Evolutionary conservation across 2,113 vertebrate species (phyloP).

Genomic region (Barbus barbus): DNA sequence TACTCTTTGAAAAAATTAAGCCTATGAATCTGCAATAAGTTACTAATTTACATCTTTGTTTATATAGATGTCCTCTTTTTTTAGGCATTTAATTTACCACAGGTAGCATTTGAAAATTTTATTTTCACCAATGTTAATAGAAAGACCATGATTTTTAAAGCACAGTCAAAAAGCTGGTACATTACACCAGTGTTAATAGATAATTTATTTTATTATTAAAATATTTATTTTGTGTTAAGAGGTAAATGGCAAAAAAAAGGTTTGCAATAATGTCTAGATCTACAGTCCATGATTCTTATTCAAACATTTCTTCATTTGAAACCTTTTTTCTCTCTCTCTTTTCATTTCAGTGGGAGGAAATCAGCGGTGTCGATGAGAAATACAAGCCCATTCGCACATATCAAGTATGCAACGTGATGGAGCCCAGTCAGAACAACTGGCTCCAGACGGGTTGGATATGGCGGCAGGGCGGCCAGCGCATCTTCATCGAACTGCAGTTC

Average conservation of each 20-base stretch:
- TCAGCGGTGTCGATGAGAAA: conserved; percentile 93
- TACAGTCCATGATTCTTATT: not conserved
- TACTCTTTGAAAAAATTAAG: not conserved
- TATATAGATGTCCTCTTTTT: not conserved
- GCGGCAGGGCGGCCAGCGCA: conserved; percentile 85
- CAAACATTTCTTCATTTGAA: not conserved
- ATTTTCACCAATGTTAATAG: no score
- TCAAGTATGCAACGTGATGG: conserved; percentile 97
- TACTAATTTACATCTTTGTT: not conserved
- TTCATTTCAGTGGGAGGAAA: conserved; percentile 91
- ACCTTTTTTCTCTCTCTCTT: not conserved
- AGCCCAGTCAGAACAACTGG: conserved; percentile 97
- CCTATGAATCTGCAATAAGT: not conserved
- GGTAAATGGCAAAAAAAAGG: no score
- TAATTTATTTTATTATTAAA: no score
- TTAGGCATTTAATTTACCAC: not conserved
- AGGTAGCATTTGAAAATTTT: not conserved
- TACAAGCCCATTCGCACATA: conserved; percentile 93
- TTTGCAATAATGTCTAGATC: no score
- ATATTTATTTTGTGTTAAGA: no score
- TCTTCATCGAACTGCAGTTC: conserved; percentile 97
- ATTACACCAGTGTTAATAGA: no score
- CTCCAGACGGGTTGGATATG: conserved; percentile 93
- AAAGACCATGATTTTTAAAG: no score
- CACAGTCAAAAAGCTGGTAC: no score